Conservation (phyloP, 2,797 vertebrate genomes). For the Otolemur crassicaudatus region DNA sequence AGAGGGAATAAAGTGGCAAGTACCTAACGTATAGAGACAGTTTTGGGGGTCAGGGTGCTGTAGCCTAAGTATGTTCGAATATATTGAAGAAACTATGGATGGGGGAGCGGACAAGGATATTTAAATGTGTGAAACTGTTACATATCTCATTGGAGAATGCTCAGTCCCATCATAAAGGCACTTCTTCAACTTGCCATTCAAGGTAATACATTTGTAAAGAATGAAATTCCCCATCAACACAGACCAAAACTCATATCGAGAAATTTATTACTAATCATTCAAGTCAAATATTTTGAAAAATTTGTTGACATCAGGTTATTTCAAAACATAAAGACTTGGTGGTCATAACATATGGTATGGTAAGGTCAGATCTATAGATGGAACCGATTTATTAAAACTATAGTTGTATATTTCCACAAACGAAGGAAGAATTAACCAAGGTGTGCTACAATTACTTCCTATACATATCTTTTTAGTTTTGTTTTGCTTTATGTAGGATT, state of each 20-base stretch:
- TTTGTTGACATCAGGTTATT: not conserved
- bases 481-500: not conserved
- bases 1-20: not conserved
- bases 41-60: not conserved
- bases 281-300: not conserved
- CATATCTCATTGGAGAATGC: not conserved
- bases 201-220: not conserved
- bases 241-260: not conserved
- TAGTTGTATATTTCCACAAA: not conserved
- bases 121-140: not conserved
- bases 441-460: not conserved
- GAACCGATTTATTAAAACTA: not conserved
- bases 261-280: not conserved
- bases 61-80: not conserved
- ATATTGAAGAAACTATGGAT: not conserved
- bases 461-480: not conserved
- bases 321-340: not conserved
- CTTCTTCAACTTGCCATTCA: not conserved
- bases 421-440: not conserved
- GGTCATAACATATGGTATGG: not conserved
- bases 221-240: not conserved
- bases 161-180: not conserved
- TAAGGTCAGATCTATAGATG: not conserved
- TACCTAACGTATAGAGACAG: not conserved
- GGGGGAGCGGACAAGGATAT: not conserved